Evolutionary conservation across 37 sponge, comb jelly and placozoan species (phyloP).

Genomic region (Chondrilla cf. caribensis): DNA sequence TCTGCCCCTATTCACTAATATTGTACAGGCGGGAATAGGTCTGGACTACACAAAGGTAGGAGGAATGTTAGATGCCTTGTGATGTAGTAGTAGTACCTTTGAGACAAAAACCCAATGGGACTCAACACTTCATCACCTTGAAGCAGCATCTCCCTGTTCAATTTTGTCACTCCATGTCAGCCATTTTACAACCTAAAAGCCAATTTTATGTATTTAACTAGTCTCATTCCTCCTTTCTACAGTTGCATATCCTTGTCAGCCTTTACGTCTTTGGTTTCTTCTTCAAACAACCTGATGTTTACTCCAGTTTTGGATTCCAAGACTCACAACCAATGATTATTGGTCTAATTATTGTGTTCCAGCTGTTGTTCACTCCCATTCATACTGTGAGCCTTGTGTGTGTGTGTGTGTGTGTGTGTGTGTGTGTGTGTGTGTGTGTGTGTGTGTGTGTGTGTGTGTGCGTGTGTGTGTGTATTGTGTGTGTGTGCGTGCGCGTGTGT

Average conservation of each 20-base stretch:
- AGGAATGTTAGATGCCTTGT: too few species aligned
- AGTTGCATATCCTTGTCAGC: slow-evolving; percentile 62
- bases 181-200: too few species aligned
- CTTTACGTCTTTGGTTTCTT: slow-evolving; percentile 80
- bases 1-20: too few species aligned
- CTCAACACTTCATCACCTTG: too few species aligned
- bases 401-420: slow-evolving; percentile 4
- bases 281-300: slow-evolving; percentile 71
- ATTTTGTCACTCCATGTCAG: too few species aligned
- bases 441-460: slow-evolving; percentile 16
- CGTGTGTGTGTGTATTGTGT: slow-evolving; percentile 13
- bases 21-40: too few species aligned
- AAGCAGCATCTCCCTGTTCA: too few species aligned
- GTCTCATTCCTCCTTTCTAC: not conserved
- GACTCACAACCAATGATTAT: slow-evolving; percentile 80
- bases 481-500: slow-evolving; percentile 2
- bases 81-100: too few species aligned
- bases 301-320: slow-evolving; percentile 87
- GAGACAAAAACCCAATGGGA: too few species aligned
- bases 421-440: slow-evolving; percentile 16
- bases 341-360: slow-evolving; percentile 78
- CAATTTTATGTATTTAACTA: too few species aligned
- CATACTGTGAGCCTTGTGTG: slow-evolving; percentile 8
- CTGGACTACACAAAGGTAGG: too few species aligned
- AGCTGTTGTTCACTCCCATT: slow-evolving; percentile 53